Conservation (phyloP, 2,888 invertebrate species). For the Lissonota sp. region DNA sequence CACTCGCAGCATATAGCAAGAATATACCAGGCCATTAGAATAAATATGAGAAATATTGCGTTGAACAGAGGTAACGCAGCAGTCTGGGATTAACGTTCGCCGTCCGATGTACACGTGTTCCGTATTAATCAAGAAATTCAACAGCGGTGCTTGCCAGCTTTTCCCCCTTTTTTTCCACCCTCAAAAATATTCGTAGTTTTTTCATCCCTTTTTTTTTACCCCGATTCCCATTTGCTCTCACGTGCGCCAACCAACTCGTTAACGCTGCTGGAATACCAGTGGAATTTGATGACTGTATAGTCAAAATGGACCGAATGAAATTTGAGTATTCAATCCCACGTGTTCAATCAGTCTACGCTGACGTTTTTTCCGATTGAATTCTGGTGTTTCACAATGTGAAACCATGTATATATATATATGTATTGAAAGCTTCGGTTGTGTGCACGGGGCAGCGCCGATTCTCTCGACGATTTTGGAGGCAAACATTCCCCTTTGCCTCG, state of each 20-base stretch:
- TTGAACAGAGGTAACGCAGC: constrained; percentile 7
- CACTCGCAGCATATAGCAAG: background rate
- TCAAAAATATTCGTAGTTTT: constrained; percentile 43
- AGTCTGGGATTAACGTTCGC: constrained; percentile 47
- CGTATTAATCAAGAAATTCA: constrained; percentile 46
- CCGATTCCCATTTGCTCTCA: constrained; percentile 4
- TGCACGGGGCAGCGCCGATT: constrained; percentile 4
- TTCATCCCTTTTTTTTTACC: constrained; percentile 27
- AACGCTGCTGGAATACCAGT: background rate
- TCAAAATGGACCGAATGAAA: constrained; percentile 2
- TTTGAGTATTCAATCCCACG: constrained; percentile 14
- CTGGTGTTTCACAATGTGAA: background rate
- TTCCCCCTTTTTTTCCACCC: constrained; percentile 3
- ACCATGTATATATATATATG: background rate
- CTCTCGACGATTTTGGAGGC: constrained; percentile 17
- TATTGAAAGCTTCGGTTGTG: background rate
- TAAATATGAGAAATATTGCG: constrained; percentile 21
- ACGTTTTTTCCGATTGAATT: constrained; percentile 17
- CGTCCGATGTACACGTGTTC: constrained; percentile 36
- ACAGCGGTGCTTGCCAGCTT: constrained; percentile 3
- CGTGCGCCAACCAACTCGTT: constrained; percentile 14
- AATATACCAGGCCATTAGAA: constrained; percentile 11
- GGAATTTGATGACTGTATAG: constrained; percentile 20
- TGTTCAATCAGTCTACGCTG: constrained; percentile 22
- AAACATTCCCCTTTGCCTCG: constrained; percentile 14